These are phyloP conservation scores for Sycophila texana DNA, from an alignment of 2,888 invertebrate species.

Conservation along the genomic window DNA sequence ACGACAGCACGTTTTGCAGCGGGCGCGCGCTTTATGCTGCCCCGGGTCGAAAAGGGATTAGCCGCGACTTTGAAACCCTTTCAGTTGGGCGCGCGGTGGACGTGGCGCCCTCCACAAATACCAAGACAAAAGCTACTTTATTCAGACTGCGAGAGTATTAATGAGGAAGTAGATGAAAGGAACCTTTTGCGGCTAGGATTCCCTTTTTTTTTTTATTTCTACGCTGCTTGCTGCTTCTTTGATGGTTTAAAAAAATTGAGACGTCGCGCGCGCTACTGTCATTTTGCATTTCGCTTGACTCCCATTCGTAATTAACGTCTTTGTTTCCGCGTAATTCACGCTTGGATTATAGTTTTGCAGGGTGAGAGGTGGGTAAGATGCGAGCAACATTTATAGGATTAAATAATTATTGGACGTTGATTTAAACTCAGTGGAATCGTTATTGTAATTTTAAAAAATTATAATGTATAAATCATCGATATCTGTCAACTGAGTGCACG, in stretches of 20 bases:
- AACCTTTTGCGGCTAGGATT: constrained; percentile 44
- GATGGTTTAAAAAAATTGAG: constrained; percentile 31
- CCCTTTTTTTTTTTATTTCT: constrained; percentile 32
- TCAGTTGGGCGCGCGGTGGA: constrained; percentile 52
- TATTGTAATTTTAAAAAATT: no score
- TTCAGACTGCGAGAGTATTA: constrained; percentile 58
- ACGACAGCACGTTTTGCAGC: not conserved
- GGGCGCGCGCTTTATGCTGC: not conserved
- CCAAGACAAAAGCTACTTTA: constrained; percentile 63
- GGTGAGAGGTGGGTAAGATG: no score
- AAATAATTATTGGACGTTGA: no score
- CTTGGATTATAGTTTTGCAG: no score
- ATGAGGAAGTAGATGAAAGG: constrained; percentile 60
- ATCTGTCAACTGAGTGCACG: no score
- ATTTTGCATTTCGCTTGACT: constrained; percentile 19
- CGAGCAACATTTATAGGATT: no score
- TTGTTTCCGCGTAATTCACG: not conserved
- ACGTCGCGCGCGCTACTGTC: constrained; percentile 27
- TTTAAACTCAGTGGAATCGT: no score
- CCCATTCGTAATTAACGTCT: not conserved
- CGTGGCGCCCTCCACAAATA: constrained; percentile 56
- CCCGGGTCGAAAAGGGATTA: constrained; percentile 55
- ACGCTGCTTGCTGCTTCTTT: constrained; percentile 21
- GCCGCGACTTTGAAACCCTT: constrained; percentile 57
- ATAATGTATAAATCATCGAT: no score